phyloP scores from a whole-genome alignment of 2,113 vertebrate genomes.

The Forbesichthys agassizii region DNA sequence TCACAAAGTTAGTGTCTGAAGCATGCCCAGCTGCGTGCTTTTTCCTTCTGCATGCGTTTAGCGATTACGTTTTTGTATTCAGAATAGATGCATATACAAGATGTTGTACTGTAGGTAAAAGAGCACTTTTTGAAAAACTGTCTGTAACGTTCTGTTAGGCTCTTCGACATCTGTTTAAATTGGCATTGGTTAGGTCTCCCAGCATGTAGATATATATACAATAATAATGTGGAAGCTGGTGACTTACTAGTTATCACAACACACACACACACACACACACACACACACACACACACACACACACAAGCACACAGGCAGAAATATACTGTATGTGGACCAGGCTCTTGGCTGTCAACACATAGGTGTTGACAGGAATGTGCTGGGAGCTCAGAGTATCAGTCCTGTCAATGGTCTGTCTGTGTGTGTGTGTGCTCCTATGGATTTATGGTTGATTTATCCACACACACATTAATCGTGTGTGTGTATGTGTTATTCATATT shows the following conservation, averaged over 20 bases:
- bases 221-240: no score
- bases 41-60: conserved; percentile 26
- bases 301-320: not conserved
- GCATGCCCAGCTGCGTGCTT: conserved; percentile 34
- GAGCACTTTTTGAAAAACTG: not conserved
- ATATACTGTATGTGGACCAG: conserved; percentile 22
- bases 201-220: no score
- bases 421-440: conserved; percentile 18
- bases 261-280: not conserved
- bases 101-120: not conserved
- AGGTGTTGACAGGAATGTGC: conserved; percentile 45
- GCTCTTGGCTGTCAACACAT: conserved; percentile 37
- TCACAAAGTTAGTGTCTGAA: conserved; percentile 67
- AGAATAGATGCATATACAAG: no score
- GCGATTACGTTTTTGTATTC: not conserved
- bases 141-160: no score
- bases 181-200: no score
- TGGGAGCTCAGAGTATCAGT: conserved; percentile 54
- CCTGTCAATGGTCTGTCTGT: conserved; percentile 22
- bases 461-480: conserved; percentile 11
- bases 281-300: not conserved
- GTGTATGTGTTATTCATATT: not conserved
- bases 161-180: no score
- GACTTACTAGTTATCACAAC: no score
- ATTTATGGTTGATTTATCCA: conserved; percentile 54